phyloP scores from a whole-genome alignment of 1,140 invertebrate species.

The Vanessa tameamea region DNA sequence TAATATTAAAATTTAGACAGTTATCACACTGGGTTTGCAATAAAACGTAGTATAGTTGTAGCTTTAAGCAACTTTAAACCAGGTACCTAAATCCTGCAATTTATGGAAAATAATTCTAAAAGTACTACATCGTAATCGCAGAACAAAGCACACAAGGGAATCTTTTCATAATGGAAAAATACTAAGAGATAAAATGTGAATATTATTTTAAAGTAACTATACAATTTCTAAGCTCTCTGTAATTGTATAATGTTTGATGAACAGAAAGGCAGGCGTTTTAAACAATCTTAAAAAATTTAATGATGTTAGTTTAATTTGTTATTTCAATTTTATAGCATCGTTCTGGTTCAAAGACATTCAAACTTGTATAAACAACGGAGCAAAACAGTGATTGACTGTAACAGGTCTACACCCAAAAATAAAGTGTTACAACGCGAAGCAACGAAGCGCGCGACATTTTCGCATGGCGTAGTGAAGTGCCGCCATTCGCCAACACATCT shows the following conservation, averaged over 20 bases:
- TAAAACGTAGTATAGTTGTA: too few relatives aligned
- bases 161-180: too few relatives aligned
- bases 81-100: too few relatives aligned
- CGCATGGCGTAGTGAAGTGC: constrained; percentile 26
- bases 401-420: constrained; percentile 39
- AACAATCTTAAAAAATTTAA: neutral
- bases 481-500: constrained; percentile 52
- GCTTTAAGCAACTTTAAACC: too few relatives aligned
- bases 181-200: too few relatives aligned
- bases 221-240: neutral
- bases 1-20: too few relatives aligned
- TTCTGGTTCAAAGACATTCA: constrained; percentile 20
- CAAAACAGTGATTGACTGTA: constrained; percentile 23
- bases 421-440: constrained; percentile 40
- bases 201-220: neutral
- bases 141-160: too few relatives aligned
- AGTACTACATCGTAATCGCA: too few relatives aligned
- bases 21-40: too few relatives aligned
- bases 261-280: neutral
- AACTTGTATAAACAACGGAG: constrained; percentile 16
- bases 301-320: constrained; percentile 9
- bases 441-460: constrained; percentile 57
- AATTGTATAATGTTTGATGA: neutral
- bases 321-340: constrained; percentile 18
- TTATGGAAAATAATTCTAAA: too few relatives aligned